Conservation (phyloP, 2,888 invertebrate species). For the Tipula unca region DNA sequence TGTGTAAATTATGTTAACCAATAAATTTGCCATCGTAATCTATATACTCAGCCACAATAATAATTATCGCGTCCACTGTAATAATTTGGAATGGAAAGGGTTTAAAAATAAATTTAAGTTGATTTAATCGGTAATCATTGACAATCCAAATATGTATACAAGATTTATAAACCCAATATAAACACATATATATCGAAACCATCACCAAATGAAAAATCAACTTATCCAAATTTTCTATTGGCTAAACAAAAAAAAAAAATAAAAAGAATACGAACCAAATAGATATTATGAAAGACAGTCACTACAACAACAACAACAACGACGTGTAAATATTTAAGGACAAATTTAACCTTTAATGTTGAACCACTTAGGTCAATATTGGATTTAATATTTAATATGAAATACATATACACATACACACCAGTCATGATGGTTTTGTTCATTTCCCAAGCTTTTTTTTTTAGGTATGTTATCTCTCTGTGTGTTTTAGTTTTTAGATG, state of each 20-base stretch:
- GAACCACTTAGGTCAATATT: constrained; percentile 14
- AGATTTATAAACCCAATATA: no score
- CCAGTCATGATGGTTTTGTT: no score
- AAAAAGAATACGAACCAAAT: neutral
- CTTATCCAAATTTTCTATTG: neutral
- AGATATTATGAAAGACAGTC: neutral
- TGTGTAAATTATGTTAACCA: no score
- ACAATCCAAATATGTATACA: neutral
- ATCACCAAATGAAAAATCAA: neutral
- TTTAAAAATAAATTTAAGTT: neutral
- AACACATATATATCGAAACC: neutral
- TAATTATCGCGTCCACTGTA: no score
- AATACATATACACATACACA: neutral
- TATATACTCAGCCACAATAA: no score
- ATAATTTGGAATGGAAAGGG: no score
- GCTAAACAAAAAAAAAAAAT: neutral
- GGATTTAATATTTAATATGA: constrained; percentile 1
- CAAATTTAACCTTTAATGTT: neutral
- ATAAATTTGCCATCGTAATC: no score
- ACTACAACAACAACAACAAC: neutral
- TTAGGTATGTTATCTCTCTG: neutral
- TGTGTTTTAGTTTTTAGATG: neutral
- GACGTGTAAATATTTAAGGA: neutral
- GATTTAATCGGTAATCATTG: neutral
- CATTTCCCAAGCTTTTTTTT: neutral